A percentile compares a stretch with the other conserved stretches of the same genome.
phyloP scores from a whole-genome alignment of 2,888 invertebrate species.

The Cryptosula pallasiana region DNA sequence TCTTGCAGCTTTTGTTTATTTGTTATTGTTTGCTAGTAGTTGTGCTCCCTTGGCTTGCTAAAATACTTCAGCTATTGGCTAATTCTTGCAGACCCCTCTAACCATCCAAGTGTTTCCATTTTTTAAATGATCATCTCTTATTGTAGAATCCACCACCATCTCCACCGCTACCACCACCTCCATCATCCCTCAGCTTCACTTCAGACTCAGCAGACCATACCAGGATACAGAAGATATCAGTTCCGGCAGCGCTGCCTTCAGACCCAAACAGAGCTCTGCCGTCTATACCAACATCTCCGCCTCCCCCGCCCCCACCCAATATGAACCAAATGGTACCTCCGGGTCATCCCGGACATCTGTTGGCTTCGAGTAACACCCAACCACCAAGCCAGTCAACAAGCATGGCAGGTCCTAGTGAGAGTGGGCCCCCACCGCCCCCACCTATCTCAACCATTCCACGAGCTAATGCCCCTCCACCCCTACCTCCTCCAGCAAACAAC shows the following conservation, averaged over 20 bases:
- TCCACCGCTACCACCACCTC: conserved; percentile 4
- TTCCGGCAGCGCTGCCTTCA: background rate
- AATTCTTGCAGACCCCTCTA: too few relatives aligned
- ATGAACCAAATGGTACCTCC: background rate
- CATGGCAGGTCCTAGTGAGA: background rate
- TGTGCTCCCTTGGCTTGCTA: too few relatives aligned
- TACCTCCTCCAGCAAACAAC: background rate
- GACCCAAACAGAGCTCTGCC: background rate
- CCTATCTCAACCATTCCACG: background rate
- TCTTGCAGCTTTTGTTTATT: too few relatives aligned
- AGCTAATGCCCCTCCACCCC: background rate
- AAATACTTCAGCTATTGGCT: too few relatives aligned
- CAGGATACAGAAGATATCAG: background rate
- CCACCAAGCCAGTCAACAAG: background rate
- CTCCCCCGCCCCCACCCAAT: conserved; percentile 14
- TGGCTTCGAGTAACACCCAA: background rate
- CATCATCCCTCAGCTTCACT: background rate
- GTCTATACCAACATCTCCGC: background rate
- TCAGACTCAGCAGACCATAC: background rate
- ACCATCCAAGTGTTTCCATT: too few relatives aligned
- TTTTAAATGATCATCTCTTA: too few relatives aligned
- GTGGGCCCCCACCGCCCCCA: conserved; percentile 1
- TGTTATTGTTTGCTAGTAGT: too few relatives aligned
- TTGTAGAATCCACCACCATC: background rate
- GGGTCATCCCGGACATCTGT: background rate